phyloP scores from a whole-genome alignment of 2,113 vertebrate genomes.

The Spilogale gracilis region DNA sequence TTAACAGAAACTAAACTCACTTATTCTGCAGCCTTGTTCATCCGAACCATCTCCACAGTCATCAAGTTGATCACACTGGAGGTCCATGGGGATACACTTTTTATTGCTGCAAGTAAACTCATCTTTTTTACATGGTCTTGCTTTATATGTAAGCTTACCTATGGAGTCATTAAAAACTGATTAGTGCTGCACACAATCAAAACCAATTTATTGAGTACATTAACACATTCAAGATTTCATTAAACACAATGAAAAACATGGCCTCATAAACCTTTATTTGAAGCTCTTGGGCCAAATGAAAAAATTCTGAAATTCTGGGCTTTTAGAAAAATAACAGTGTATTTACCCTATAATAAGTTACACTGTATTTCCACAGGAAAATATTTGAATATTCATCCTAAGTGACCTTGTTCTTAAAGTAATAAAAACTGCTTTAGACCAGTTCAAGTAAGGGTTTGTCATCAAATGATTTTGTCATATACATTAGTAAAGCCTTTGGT shows the following conservation, averaged over 20 bases:
- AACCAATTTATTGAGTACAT: not conserved
- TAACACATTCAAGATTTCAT: slow-evolving; percentile 36
- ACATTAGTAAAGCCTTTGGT: not conserved
- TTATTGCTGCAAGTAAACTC: slow-evolving; percentile 96
- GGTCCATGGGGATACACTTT: slow-evolving; percentile 92
- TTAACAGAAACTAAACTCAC: slow-evolving; percentile 88
- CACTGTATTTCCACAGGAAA: not conserved
- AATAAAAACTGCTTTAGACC: not conserved
- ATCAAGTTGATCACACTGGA: slow-evolving; percentile 95
- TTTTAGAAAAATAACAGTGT: not conserved
- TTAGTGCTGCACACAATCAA: slow-evolving; percentile 55
- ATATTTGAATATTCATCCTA: not conserved
- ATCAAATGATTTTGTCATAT: not conserved
- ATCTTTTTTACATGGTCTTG: slow-evolving; percentile 95
- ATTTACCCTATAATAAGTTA: not conserved
- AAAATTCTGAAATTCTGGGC: not conserved
- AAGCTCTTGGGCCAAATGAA: not conserved
- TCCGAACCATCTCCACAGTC: slow-evolving; percentile 98
- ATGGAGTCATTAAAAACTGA: slow-evolving; percentile 67
- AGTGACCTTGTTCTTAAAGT: not conserved
- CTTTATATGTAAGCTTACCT: slow-evolving; percentile 91
- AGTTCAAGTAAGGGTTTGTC: not conserved
- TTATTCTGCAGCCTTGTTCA: slow-evolving; percentile 94
- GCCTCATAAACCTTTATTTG: not conserved
- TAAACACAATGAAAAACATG: not conserved